A percentile compares a stretch with the other conserved stretches of the same genome.
phyloP scores from a whole-genome alignment of 2,113 vertebrate species.

The Erpornis zantholeuca region DNA sequence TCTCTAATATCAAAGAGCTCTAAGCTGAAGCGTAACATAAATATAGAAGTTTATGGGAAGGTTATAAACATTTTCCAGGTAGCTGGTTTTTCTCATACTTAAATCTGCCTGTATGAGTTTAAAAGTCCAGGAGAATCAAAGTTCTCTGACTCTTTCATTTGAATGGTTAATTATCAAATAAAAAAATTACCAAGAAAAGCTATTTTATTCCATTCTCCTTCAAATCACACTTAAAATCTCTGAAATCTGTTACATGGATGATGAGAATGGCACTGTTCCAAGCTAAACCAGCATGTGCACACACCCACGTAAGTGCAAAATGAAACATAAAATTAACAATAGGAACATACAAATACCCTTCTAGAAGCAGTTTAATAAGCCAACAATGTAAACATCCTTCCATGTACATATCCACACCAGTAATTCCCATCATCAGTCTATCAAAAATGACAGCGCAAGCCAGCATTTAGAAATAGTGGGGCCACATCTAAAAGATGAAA shows the following conservation, averaged over 20 bases:
- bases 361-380: background rate
- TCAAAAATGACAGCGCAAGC: background rate
- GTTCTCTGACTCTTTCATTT: background rate
- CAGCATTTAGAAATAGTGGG: background rate
- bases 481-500: background rate
- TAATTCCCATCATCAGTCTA: background rate
- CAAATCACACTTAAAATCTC: background rate
- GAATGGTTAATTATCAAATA: background rate
- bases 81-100: background rate
- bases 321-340: background rate
- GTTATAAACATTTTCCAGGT: background rate
- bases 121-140: background rate
- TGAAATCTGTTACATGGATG: background rate
- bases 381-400: background rate
- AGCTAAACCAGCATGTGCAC: fast-evolving
- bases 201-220: background rate
- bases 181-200: background rate
- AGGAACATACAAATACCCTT: background rate
- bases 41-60: background rate
- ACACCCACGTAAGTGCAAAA: fast-evolving
- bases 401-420: background rate
- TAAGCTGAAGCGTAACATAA: background rate
- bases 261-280: background rate
- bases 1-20: background rate
- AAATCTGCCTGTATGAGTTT: background rate